phyloP scores from a whole-genome alignment of 2,797 vertebrate species.

The Phylloscopus collybita region DNA sequence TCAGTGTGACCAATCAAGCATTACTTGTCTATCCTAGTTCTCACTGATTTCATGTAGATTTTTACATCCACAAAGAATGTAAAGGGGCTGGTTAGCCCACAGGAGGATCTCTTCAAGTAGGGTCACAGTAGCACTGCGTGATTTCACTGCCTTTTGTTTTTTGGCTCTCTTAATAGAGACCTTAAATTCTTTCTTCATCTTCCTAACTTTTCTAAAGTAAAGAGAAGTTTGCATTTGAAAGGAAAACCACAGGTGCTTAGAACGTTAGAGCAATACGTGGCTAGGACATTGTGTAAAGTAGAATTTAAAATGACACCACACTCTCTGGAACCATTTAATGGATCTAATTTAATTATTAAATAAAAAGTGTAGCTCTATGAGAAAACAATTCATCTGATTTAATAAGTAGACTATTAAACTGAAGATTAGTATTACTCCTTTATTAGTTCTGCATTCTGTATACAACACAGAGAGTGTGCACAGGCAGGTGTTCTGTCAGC shows the following conservation, averaged over 20 bases:
- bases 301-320: background rate
- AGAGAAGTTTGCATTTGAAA: background rate
- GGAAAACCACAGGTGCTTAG: background rate
- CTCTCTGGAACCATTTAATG: background rate
- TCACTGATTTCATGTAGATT: background rate
- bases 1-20: background rate
- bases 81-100: background rate
- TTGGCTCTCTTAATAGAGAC: slow-evolving; percentile 59
- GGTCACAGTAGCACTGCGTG: slow-evolving; percentile 74
- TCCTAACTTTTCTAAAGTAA: background rate
- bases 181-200: slow-evolving; percentile 73
- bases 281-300: background rate
- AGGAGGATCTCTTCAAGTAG: slow-evolving; percentile 63
- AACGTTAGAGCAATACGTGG: background rate
- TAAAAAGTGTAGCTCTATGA: background rate
- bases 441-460: background rate
- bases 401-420: background rate
- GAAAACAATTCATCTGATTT: background rate
- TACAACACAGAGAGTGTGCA: background rate
- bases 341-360: background rate
- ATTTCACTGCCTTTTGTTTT: background rate
- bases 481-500: background rate
- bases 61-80: background rate
- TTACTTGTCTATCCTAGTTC: background rate
- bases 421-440: background rate